Evolutionary conservation across 2,888 invertebrate genomes (phyloP).

Genomic region (Neuroscelio doddi): DNA sequence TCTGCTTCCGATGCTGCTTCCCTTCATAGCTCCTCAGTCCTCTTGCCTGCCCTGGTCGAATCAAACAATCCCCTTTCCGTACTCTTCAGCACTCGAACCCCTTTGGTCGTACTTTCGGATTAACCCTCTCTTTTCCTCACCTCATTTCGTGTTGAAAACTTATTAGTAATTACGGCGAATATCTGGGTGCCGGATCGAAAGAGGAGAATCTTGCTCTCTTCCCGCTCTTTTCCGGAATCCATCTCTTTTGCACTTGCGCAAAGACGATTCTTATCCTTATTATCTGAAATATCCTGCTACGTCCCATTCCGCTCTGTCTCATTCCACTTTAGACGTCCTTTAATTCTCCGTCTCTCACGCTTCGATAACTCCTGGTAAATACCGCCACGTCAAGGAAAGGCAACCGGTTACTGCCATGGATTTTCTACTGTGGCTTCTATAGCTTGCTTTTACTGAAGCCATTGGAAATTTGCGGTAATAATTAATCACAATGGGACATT

Average conservation of each 20-base stretch:
- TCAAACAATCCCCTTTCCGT: constrained; percentile 41
- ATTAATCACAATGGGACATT: constrained; percentile 53
- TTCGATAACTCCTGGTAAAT: constrained; percentile 63
- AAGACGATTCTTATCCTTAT: constrained; percentile 37
- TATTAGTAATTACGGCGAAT: constrained; percentile 72
- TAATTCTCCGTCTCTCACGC: constrained; percentile 60
- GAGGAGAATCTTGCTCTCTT: constrained; percentile 50
- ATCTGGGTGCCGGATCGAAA: constrained; percentile 66
- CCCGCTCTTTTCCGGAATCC: constrained; percentile 32
- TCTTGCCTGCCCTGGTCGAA: constrained; percentile 28
- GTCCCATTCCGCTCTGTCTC: constrained; percentile 39
- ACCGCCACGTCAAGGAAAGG: constrained; percentile 51
- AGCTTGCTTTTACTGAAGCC: constrained; percentile 11
- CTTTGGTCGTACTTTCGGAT: constrained; percentile 71
- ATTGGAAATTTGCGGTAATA: constrained; percentile 44
- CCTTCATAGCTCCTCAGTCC: constrained; percentile 28
- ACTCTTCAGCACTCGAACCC: constrained; percentile 52
- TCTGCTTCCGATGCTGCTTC: constrained; percentile 57
- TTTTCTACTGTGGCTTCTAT: constrained; percentile 32
- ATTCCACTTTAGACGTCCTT: constrained; percentile 54
- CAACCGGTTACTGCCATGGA: constrained; percentile 46
- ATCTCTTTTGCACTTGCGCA: constrained; percentile 27
- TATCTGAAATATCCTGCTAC: constrained; percentile 41
- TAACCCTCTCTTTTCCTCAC: constrained; percentile 72
- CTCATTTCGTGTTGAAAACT: constrained; percentile 72